Conservation (phyloP, 2,797 vertebrate species). For the Enteromius mattozi region DNA sequence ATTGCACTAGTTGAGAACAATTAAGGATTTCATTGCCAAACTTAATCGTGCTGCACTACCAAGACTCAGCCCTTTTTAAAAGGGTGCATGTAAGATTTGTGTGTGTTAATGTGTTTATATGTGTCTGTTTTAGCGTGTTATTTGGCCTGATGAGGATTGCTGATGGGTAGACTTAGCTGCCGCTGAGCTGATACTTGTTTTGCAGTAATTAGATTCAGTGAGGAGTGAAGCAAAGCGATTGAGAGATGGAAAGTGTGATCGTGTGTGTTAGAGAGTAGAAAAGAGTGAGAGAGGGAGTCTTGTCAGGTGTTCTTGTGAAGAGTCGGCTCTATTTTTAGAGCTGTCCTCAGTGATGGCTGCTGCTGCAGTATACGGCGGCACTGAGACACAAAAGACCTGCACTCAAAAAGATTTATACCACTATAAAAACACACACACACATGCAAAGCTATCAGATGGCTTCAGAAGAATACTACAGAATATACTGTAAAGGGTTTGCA, state of each 20-base stretch:
- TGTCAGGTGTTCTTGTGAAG: slow-evolving; percentile 73
- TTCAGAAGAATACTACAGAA: not conserved
- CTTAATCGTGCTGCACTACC: not conserved
- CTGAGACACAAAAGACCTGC: slow-evolving; percentile 63
- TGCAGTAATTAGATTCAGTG: slow-evolving; percentile 43
- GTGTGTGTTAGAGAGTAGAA: slow-evolving; percentile 47
- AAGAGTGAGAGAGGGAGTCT: slow-evolving; percentile 64
- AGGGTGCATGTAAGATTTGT: slow-evolving; percentile 9
- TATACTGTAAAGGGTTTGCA: not conserved
- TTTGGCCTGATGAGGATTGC: slow-evolving; percentile 32
- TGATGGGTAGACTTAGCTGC: slow-evolving; percentile 38
- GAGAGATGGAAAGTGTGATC: slow-evolving; percentile 41
- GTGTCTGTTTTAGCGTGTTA: slow-evolving; percentile 26
- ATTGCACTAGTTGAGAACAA: not conserved
- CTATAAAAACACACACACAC: slow-evolving; percentile 9
- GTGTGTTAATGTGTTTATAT: slow-evolving; percentile 38
- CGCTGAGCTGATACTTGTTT: slow-evolving; percentile 35
- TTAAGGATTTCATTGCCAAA: not conserved
- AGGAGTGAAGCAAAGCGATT: slow-evolving; percentile 36
- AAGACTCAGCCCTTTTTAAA: not conserved
- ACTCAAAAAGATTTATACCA: slow-evolving; percentile 53
- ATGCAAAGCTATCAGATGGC: not conserved
- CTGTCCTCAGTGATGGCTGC: slow-evolving; percentile 75
- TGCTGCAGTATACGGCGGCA: slow-evolving; percentile 64
- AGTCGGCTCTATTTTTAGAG: slow-evolving; percentile 80